Conservation (phyloP, 2,797 vertebrate species). For the Aeoliscus strigatus region DNA sequence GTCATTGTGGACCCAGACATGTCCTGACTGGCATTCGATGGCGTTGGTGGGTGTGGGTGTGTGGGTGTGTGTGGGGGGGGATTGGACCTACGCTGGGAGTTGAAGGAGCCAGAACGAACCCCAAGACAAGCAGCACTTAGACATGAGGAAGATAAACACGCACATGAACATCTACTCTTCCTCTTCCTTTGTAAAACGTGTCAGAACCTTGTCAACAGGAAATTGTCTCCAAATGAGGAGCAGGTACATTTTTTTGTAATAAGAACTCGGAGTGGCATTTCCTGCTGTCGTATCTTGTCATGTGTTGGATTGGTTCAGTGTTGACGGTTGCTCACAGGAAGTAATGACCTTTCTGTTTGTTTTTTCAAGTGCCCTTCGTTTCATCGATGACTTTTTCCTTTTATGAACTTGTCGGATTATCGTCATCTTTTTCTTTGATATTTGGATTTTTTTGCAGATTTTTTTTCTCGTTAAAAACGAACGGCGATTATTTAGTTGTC, state of each 20-base stretch:
- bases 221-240: neutral
- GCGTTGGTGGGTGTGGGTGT: no score
- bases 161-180: neutral
- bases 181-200: slow-evolving; percentile 9
- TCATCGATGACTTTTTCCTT: slow-evolving; percentile 10
- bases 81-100: neutral
- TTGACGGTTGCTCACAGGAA: slow-evolving; percentile 8
- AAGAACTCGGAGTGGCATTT: neutral
- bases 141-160: no score
- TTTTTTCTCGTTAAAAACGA: slow-evolving; percentile 7
- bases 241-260: slow-evolving; percentile 11
- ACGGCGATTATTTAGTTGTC: neutral
- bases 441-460: neutral
- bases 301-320: slow-evolving; percentile 7
- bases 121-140: neutral
- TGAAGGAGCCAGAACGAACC: neutral
- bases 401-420: no score
- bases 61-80: no score
- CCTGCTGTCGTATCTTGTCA: neutral
- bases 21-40: no score
- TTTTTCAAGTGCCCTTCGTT: slow-evolving; percentile 45
- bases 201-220: neutral
- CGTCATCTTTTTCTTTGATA: neutral
- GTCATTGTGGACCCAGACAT: no score
- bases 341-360: slow-evolving; percentile 26